A percentile compares a stretch with the other conserved stretches of the same genome.
Conservation (phyloP, 2,797 vertebrate genomes). For the Sparus aurata region DNA sequence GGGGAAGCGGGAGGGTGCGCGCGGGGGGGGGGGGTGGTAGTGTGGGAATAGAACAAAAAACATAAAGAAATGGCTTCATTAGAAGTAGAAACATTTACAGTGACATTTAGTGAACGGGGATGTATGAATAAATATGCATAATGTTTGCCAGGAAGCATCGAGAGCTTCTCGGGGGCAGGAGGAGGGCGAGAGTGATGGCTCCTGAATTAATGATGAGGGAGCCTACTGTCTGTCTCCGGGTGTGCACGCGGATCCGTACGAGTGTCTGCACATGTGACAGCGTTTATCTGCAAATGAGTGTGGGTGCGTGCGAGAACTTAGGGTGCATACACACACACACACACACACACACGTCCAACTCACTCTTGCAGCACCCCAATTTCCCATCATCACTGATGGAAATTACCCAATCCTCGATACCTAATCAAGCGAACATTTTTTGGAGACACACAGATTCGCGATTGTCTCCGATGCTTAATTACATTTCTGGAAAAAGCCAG, state of each 20-base stretch:
- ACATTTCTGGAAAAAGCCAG: conserved; percentile 71
- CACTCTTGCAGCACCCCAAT: conserved; percentile 71
- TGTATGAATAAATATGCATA: conserved; percentile 87
- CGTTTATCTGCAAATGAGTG: conserved; percentile 63
- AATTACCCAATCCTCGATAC: conserved; percentile 76
- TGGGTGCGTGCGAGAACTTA: conserved; percentile 20
- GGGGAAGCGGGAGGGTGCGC: conserved; percentile 5
- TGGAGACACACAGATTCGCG: conserved; percentile 58
- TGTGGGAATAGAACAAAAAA: conserved; percentile 64
- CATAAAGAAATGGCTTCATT: conserved; percentile 78
- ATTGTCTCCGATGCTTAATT: conserved; percentile 78
- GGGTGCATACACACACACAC: conserved; percentile 4
- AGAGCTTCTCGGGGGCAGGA: conserved; percentile 80
- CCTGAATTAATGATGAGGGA: conserved; percentile 86
- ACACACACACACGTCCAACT: not conserved
- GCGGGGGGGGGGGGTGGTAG: not conserved
- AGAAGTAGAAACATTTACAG: conserved; percentile 83
- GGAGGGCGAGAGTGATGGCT: conserved; percentile 81
- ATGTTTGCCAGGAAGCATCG: conserved; percentile 80
- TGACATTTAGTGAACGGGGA: conserved; percentile 84
- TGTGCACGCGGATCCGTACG: conserved; percentile 61
- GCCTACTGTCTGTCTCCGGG: conserved; percentile 77
- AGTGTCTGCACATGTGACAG: conserved; percentile 71
- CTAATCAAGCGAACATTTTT: conserved; percentile 78
- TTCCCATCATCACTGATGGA: conserved; percentile 77